A percentile compares a stretch with the other conserved stretches of the same genome.
Evolutionary conservation across 2,888 invertebrate genomes (phyloP).

Genomic region (Bruchidius siliquastri): DNA sequence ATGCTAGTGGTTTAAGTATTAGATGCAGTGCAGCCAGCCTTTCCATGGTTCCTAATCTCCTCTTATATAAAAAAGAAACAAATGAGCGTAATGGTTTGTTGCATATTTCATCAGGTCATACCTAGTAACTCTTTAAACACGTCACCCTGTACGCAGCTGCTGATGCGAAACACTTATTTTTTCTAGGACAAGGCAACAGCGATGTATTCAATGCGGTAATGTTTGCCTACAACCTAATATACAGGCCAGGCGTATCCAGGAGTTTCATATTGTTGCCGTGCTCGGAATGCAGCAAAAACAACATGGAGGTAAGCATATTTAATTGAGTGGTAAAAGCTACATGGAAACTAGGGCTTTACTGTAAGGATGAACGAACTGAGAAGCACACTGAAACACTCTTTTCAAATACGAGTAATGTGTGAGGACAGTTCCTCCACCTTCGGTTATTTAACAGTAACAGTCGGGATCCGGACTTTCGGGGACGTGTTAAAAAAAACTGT

Average conservation of each 20-base stretch:
- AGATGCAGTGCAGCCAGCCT: no score
- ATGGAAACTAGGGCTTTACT: neutral
- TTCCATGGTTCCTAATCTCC: no score
- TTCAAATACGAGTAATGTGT: neutral
- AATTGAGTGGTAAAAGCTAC: slow-evolving; percentile 5
- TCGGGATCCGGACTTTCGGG: no score
- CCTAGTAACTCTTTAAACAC: neutral
- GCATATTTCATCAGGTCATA: no score
- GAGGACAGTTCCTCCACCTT: neutral
- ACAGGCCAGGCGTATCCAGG: slow-evolving; percentile 79
- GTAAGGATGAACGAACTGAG: no score
- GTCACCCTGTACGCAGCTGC: neutral
- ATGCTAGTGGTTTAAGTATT: no score
- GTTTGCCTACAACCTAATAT: slow-evolving; percentile 67
- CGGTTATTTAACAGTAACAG: no score
- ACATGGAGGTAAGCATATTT: slow-evolving; percentile 59
- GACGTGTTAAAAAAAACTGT: no score
- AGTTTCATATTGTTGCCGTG: slow-evolving; percentile 79
- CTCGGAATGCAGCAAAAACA: slow-evolving; percentile 62
- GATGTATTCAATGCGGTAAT: slow-evolving; percentile 76
- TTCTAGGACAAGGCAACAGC: slow-evolving; percentile 52
- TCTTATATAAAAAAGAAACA: no score
- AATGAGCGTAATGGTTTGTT: no score
- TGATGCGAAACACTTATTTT: neutral
- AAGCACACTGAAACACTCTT: no score